A percentile compares a stretch with the other conserved stretches of the same genome.
These are phyloP conservation scores for Eumeta japonica DNA, from an alignment of 1,140 invertebrate species.

Conservation along the genomic window DNA sequence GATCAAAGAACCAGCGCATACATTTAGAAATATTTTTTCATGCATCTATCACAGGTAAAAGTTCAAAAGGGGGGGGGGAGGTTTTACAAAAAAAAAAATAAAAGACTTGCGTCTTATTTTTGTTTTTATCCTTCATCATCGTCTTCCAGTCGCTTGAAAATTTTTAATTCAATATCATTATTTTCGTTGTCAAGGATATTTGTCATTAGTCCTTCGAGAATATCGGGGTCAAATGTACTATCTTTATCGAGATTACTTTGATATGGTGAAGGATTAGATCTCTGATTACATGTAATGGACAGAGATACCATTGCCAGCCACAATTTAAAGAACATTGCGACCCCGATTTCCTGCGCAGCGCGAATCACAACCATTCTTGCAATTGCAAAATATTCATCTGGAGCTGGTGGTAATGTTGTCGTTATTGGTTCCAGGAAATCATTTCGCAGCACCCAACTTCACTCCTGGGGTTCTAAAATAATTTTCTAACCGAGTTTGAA, in stretches of 20 bases:
- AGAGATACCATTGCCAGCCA: too few relatives aligned
- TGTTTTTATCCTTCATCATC: constrained; percentile 23
- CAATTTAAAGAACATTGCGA: constrained; percentile 26
- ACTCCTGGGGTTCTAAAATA: constrained; percentile 34
- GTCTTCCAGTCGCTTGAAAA: constrained; percentile 23
- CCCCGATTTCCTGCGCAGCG: constrained; percentile 27
- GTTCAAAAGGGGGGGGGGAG: too few relatives aligned
- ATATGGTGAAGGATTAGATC: constrained; percentile 21
- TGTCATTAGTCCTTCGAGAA: constrained; percentile 22
- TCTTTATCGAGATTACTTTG: constrained; percentile 18
- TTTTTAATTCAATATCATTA: constrained; percentile 24
- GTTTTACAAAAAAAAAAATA: too few relatives aligned
- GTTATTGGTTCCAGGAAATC: constrained; percentile 27
- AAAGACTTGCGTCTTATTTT: too few relatives aligned
- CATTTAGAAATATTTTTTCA: too few relatives aligned
- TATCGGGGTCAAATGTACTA: too few relatives aligned
- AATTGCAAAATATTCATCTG: too few relatives aligned
- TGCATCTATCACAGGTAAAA: too few relatives aligned
- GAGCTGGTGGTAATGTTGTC: constrained; percentile 24
- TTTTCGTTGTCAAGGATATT: constrained; percentile 18
- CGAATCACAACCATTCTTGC: too few relatives aligned
- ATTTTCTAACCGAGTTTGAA: constrained; percentile 41
- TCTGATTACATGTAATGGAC: too few relatives aligned
- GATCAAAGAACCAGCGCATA: too few relatives aligned
- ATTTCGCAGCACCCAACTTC: constrained; percentile 29